These are phyloP conservation scores for Microtus ochrogaster DNA, from an alignment of 2,113 vertebrate genomes.

Conservation along the genomic window DNA sequence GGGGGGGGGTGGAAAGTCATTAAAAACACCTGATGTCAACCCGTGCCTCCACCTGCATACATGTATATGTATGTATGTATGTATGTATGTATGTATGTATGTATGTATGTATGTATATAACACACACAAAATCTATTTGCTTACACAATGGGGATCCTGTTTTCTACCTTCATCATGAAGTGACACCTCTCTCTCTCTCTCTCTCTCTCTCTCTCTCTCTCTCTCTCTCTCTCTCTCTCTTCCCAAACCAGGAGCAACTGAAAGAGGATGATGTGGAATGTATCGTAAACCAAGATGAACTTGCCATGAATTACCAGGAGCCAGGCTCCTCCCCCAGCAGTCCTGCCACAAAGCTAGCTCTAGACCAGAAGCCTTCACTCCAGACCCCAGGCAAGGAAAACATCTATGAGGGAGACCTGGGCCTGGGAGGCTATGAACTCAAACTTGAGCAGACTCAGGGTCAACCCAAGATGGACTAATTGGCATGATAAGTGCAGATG, in stretches of 20 bases:
- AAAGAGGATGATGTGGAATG: conserved; percentile 84
- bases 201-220: not conserved
- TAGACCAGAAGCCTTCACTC: conserved; percentile 44
- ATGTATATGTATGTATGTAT: not conserved
- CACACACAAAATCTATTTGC: not conserved
- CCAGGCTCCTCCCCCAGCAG: conserved; percentile 49
- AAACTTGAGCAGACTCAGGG: conserved; percentile 73
- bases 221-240: not conserved
- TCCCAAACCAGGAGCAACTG: conserved; percentile 80
- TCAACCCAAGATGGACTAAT: conserved; percentile 68
- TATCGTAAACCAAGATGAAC: conserved; percentile 86
- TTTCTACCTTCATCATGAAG: not conserved
- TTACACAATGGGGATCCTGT: too few relatives aligned
- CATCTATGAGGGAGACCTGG: conserved; percentile 87
- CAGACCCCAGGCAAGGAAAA: conserved; percentile 82
- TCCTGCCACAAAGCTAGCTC: not conserved
- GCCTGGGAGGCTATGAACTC: conserved; percentile 85
- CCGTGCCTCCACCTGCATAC: not conserved
- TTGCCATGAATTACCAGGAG: conserved; percentile 80
- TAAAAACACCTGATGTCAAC: not conserved
- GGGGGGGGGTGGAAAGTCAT: not conserved
- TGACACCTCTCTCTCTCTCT: not conserved
- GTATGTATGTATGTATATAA: not conserved
- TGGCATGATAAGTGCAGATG: not conserved
- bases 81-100: not conserved